Conservation (phyloP, 2,888 invertebrate genomes). For the Micoletzkya japonica region DNA sequence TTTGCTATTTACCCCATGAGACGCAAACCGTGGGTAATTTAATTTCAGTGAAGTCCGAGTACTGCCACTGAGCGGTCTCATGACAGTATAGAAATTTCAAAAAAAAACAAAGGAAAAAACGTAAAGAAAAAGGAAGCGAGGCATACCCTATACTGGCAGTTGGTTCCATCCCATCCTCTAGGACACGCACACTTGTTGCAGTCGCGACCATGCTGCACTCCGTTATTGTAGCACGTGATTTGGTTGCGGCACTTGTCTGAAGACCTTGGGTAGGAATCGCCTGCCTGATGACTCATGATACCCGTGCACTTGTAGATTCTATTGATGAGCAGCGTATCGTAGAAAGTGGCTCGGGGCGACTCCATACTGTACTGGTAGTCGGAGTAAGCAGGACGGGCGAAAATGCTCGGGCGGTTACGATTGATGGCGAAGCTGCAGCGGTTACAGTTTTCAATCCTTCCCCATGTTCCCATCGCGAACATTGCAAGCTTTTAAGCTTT, state of each 20-base stretch:
- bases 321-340: constrained; percentile 16
- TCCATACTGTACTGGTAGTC: constrained; percentile 13
- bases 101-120: too few relatives aligned
- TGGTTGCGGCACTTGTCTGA: constrained; percentile 17
- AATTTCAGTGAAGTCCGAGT: too few relatives aligned
- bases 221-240: constrained; percentile 17
- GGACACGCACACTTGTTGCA: constrained; percentile 22
- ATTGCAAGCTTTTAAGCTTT: too few relatives aligned
- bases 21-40: too few relatives aligned
- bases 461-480: too few relatives aligned
- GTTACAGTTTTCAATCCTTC: too few relatives aligned
- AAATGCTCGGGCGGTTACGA: constrained; percentile 10
- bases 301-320: constrained; percentile 23
- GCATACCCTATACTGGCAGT: constrained; percentile 17
- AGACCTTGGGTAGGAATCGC: neutral
- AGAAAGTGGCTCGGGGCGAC: constrained; percentile 11
- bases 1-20: too few relatives aligned
- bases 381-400: neutral
- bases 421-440: constrained; percentile 2
- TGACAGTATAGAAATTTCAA: too few relatives aligned
- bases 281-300: neutral
- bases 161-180: constrained; percentile 14
- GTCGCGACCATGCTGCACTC: constrained; percentile 4
- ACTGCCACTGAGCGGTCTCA: too few relatives aligned
- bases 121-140: too few relatives aligned